Evolutionary conservation across 2,888 invertebrate species (phyloP), one percentile per base, ranked within the genome.

Genomic region (Drosophila borealis): DNA sequence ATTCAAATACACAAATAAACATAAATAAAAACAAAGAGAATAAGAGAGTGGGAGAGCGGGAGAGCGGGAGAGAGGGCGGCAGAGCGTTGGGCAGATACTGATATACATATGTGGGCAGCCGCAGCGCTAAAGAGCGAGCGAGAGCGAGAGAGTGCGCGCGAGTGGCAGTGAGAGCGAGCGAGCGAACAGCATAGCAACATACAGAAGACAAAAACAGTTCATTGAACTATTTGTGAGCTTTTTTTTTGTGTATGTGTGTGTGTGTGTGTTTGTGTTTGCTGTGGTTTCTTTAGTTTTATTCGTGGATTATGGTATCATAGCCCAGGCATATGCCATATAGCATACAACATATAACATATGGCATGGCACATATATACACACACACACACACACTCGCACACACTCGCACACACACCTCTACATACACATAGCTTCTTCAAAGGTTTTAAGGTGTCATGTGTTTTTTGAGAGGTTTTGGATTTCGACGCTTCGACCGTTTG

Each of bases 141-240:
- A 60, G 53, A 53, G 48, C 53, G 61, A 61, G 45, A 53, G 48
- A 64, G 46, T 42, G 53, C 53, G 65, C 66, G 33, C 51, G 49
- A 60, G 14, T 4, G 17, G 34, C 49, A 50, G 36, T 8, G 63
- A 8, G 37, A 21, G 44, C 39, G 53, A 42, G 69, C 14, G 55
- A 57, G 73, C 61, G 9, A 78, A 49, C 56, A 88, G 89, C 89
- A 80, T 82, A 70, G 82, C 82, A 83, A 89, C 89, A 83, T 81
- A 71, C 64, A 80, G 70, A 89, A 86, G 76, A 80, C 69, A 73
- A 78, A 80, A 80, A 71, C 86, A 83, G 89, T 89, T 89, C 89
- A 89, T 81, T 89, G 89, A 89, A 89, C 89, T 89, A 87, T 88
- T 87, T 89, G 87, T 84, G 90, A 87, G 90, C 87, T 89, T 88